Percentiles rank a stretch among this genome's conserved stretches.
phyloP scores from a whole-genome alignment of 2,888 invertebrate species.

The Eupithecia dodoneata region DNA sequence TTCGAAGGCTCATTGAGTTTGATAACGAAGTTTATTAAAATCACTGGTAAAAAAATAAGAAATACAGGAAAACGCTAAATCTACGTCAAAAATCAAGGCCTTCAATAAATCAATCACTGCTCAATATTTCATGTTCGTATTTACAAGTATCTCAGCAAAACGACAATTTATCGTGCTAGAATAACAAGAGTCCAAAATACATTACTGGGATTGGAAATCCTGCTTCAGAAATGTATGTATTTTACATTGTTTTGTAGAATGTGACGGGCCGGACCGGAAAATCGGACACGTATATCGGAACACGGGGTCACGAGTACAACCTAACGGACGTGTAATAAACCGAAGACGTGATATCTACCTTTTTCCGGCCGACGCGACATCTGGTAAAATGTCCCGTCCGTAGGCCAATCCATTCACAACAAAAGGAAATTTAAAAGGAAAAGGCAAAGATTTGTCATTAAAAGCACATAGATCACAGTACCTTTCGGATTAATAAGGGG shows the following conservation, averaged over 20 bases:
- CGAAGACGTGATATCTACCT: constrained; percentile 75
- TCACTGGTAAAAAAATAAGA: background rate
- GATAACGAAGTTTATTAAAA: background rate
- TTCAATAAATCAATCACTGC: background rate
- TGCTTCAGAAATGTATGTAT: constrained; percentile 30
- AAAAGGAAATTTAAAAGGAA: constrained; percentile 47
- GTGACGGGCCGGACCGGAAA: constrained; percentile 46
- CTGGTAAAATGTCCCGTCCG: constrained; percentile 56
- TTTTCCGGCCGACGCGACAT: constrained; percentile 59
- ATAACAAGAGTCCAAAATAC: constrained; percentile 18
- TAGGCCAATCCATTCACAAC: constrained; percentile 51
- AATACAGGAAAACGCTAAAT: background rate
- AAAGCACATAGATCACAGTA: constrained; percentile 15
- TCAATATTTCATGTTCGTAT: background rate
- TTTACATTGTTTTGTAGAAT: constrained; percentile 38
- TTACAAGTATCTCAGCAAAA: background rate
- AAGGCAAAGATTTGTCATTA: constrained; percentile 36
- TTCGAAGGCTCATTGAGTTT: constrained; percentile 30
- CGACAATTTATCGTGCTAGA: background rate
- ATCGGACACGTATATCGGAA: constrained; percentile 72
- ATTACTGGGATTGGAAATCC: constrained; percentile 36
- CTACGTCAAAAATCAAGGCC: background rate
- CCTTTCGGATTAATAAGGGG: background rate
- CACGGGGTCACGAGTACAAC: constrained; percentile 65
- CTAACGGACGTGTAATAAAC: constrained; percentile 78